Evolutionary conservation across 2,113 vertebrate species (phyloP), one percentile per base, ranked within the genome.

Genomic region (Gulo gulo): DNA sequence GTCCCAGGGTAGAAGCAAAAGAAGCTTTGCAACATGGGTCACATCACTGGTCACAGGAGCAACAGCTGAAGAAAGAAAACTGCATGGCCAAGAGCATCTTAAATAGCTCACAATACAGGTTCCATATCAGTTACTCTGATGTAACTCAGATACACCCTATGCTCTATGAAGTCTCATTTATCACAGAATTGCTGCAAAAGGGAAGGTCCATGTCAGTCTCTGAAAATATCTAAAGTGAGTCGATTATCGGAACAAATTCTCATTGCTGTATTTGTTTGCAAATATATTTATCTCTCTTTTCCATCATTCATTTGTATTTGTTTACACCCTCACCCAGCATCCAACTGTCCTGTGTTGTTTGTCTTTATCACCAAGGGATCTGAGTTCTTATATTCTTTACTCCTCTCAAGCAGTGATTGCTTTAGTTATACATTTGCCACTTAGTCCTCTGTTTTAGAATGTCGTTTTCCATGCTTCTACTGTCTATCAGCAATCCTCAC

Each of bases 11-110:
- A 47, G 23, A 67, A 65, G 16, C 1, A 96, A n/a, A 8, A 59
- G 45, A 34, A 82, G 1, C 7, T 42, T 63, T 63, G 15, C 2
- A 36, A n/a, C 3, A 15, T 11, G 5, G 14, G 0, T 7, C 42
- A 0, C 0, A 5, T 15, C 34, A 20, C n/a, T 84, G 50, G n/a
- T 47, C 45, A 18, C 6, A 88, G 31, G 14, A 50, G 52, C 18
- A 83, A 36, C 12, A 39, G 13, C 0, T 59, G 34, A 71, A 71
- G 24, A 42, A 57, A 79, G 14, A 87, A 55, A 79, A 1, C 9
- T 39, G 4, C 4, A 13, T 73, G 21, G 5, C 0, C 18, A 76
- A 93, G 10, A 79, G 6, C 5, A 31, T 34, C 36, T 84, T 65
- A 87, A 88, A 61, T 78, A 52, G 52, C n/a, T 21, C 7, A n/a